phyloP scores from a whole-genome alignment of 1,140 invertebrate species.

The Archivesica marissinica region DNA sequence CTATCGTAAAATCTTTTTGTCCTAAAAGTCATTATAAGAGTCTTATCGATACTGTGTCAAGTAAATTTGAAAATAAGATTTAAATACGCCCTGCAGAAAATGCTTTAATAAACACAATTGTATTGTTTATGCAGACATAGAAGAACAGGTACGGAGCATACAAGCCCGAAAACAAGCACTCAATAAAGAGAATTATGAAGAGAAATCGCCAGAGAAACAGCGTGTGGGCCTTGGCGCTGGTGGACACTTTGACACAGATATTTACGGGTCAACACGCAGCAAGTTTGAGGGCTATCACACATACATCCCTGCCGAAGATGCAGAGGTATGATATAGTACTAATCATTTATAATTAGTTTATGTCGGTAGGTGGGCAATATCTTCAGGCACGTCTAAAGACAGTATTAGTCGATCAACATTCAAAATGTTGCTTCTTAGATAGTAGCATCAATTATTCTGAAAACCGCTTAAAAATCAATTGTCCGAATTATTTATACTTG shows the following conservation, averaged over 20 bases:
- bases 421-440: no score
- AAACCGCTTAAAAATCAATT: no score
- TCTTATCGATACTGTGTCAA: neutral
- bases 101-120: neutral
- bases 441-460: no score
- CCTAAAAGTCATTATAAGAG: neutral
- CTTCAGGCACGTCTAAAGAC: no score
- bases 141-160: slow-evolving; percentile 95
- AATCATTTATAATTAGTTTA: no score
- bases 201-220: slow-evolving; percentile 86
- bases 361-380: no score
- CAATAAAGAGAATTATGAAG: slow-evolving; percentile 66
- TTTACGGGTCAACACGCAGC: slow-evolving; percentile 90
- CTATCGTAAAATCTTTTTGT: neutral
- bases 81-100: neutral
- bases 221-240: slow-evolving; percentile 94
- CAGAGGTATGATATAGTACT: slow-evolving; percentile 88
- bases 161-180: slow-evolving; percentile 91
- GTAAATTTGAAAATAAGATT: neutral
- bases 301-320: slow-evolving; percentile 96
- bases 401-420: no score
- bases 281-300: slow-evolving; percentile 98
- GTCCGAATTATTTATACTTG: no score
- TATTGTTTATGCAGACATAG: slow-evolving; percentile 90
- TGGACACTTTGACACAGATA: slow-evolving; percentile 95